Conservation (phyloP, 1,140 invertebrate genomes). For the Ceratosolen solmsi region DNA sequence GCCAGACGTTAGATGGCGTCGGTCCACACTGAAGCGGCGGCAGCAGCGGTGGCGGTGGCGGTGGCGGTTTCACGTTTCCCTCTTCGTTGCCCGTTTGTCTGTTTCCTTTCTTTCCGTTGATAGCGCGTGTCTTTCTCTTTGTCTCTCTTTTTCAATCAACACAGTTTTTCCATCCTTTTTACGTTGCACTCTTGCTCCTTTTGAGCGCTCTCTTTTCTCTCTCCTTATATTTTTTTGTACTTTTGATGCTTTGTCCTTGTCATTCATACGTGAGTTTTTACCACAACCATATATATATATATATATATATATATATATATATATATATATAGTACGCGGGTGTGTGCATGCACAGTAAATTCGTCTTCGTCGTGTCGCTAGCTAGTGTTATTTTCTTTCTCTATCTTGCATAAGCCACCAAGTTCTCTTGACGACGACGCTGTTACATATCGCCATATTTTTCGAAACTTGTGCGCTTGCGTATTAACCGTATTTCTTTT, state of each 20-base stretch:
- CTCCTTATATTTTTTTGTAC: not conserved
- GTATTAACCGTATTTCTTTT: not conserved
- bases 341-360: not conserved
- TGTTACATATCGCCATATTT: slow-evolving; percentile 16
- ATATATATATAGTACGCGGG: not conserved
- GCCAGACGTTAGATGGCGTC: slow-evolving; percentile 73
- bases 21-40: slow-evolving; percentile 58
- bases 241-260: not conserved
- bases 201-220: slow-evolving; percentile 1
- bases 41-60: not conserved
- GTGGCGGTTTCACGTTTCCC: slow-evolving; percentile 40
- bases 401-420: not conserved
- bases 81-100: slow-evolving; percentile 1
- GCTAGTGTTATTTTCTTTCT: slow-evolving; percentile 10
- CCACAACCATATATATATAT: not conserved
- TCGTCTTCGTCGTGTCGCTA: not conserved
- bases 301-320: not conserved
- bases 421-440: slow-evolving; percentile 21
- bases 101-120: not conserved
- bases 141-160: slow-evolving; percentile 13
- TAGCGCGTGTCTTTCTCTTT: slow-evolving; percentile 14
- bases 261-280: not conserved
- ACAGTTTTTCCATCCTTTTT: not conserved
- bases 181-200: not conserved
- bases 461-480: not conserved